Conservation (phyloP, 30 jellyfish, hydroid and myxozoan genomes). For the Hydra vulgaris region DNA sequence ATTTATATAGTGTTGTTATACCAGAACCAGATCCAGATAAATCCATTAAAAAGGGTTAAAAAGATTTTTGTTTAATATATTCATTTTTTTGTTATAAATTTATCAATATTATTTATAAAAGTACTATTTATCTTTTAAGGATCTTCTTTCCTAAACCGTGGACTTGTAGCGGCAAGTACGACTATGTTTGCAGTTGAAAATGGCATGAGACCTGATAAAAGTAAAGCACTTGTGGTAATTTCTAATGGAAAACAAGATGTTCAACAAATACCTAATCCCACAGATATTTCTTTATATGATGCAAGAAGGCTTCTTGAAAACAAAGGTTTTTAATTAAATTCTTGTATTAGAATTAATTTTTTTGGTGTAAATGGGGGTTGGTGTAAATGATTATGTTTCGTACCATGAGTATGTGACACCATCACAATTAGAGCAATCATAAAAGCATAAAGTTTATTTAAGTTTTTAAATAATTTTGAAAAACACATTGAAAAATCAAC, state of each 20-base stretch:
- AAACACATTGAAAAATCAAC: too few relatives aligned
- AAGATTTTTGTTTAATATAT: too few relatives aligned
- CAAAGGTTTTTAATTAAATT: background rate
- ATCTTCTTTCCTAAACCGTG: constrained; percentile 47
- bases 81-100: background rate
- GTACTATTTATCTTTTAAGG: constrained; percentile 25
- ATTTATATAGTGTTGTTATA: constrained; percentile 4
- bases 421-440: too few relatives aligned
- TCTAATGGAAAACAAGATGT: constrained; percentile 73
- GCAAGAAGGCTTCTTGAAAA: background rate
- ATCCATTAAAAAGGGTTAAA: background rate
- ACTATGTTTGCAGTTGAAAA: constrained; percentile 51
- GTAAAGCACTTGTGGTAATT: constrained; percentile 43
- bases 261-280: background rate
- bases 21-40: background rate
- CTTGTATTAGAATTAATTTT: too few relatives aligned
- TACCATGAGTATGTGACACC: too few relatives aligned
- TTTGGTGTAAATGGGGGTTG: too few relatives aligned
- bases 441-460: too few relatives aligned
- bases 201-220: constrained; percentile 64
- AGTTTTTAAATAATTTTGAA: too few relatives aligned
- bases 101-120: background rate
- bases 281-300: background rate
- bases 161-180: constrained; percentile 37
- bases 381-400: too few relatives aligned